Evolutionary conservation across 2,797 vertebrate genomes (phyloP).

Genomic region (Trachops cirrhosus): DNA sequence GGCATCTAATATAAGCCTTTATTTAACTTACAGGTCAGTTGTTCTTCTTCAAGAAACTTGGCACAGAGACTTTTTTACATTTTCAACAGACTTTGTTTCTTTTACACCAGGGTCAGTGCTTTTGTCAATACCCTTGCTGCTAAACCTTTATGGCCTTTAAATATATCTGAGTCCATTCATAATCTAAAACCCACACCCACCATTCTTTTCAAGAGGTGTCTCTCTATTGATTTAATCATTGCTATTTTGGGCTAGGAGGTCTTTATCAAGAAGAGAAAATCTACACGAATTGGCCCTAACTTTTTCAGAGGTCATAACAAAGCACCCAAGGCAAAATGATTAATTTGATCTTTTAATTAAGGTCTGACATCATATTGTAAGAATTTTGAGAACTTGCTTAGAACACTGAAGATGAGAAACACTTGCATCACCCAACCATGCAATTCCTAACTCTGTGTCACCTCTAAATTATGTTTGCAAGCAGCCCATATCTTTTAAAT

Average conservation of each 20-base stretch:
- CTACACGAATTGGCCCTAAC: neutral
- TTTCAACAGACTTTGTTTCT: neutral
- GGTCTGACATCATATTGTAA: neutral
- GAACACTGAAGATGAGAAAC: neutral
- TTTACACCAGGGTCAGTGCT: neutral
- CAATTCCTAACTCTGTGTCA: neutral
- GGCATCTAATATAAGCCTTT: neutral
- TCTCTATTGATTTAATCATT: neutral
- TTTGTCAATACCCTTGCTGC: neutral
- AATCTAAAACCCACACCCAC: neutral
- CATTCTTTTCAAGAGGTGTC: neutral
- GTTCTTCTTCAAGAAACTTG: neutral
- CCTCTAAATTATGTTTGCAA: neutral
- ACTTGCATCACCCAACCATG: neutral
- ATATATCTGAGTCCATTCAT: neutral
- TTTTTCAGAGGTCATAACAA: neutral
- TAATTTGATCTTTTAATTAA: neutral
- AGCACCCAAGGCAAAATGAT: neutral
- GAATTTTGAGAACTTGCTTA: neutral
- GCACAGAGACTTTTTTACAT: neutral
- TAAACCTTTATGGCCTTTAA: neutral
- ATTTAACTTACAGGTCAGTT: neutral
- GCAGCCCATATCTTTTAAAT: neutral
- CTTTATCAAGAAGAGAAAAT: neutral
- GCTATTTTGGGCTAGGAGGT: neutral